Percentiles rank a stretch among this genome's conserved stretches.
Evolutionary conservation across 2,797 vertebrate genomes (phyloP).

Genomic region (Phalanger gymnotis): DNA sequence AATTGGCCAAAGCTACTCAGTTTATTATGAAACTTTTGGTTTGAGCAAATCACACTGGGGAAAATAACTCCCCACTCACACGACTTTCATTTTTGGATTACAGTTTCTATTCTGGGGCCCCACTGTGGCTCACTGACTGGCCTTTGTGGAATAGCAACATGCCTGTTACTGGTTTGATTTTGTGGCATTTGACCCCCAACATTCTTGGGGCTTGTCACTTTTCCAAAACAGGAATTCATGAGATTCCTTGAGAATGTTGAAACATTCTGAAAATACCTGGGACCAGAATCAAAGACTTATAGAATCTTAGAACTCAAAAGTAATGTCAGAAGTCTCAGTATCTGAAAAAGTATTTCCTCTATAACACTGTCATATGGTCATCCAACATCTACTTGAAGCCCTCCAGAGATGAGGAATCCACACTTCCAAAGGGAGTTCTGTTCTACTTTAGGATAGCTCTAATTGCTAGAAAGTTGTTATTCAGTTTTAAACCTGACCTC

Average conservation of each 20-base stretch:
- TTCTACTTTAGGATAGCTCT: neutral
- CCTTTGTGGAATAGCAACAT: neutral
- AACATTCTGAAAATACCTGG: neutral
- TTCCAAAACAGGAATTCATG: neutral
- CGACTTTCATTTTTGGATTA: neutral
- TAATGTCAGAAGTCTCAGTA: neutral
- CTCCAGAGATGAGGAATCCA: neutral
- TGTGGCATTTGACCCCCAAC: constrained; percentile 1
- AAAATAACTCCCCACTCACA: neutral
- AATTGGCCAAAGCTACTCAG: neutral
- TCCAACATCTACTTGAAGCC: neutral
- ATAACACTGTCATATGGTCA: neutral
- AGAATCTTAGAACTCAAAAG: neutral
- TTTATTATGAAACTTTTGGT: constrained; percentile 29
- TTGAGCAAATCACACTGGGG: neutral
- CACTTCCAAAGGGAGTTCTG: neutral
- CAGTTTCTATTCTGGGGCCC: neutral
- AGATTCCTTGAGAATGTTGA: neutral
- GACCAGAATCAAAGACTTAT: neutral
- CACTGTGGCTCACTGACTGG: neutral
- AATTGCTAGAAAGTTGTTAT: neutral
- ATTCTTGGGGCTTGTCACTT: neutral
- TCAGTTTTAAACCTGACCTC: neutral
- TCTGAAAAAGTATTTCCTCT: neutral
- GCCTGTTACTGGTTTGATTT: neutral